Conservation (phyloP, 2,797 vertebrate species). For the Sarcophilus harrisii region DNA sequence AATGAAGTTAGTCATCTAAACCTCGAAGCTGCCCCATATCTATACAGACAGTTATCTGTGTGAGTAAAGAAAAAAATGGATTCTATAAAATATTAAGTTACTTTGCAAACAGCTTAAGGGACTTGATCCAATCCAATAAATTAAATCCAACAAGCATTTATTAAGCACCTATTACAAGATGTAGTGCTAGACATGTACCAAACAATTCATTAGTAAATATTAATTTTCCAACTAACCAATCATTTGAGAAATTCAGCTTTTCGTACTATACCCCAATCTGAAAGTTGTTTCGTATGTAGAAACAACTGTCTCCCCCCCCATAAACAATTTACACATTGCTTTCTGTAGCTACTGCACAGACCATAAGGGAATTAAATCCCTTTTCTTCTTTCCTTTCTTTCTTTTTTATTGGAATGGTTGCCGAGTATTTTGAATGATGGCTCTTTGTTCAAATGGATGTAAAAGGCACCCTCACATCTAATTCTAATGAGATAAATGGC, state of each 20-base stretch:
- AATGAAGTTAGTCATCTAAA: slow-evolving; percentile 26
- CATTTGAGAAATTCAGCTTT: slow-evolving; percentile 24
- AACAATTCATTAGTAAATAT: background rate
- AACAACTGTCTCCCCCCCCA: background rate
- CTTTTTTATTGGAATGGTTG: slow-evolving; percentile 55
- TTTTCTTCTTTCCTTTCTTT: background rate
- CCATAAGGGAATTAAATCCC: slow-evolving; percentile 4
- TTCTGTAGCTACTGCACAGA: background rate
- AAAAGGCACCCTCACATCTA: slow-evolving; percentile 75
- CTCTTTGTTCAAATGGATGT: slow-evolving; percentile 77
- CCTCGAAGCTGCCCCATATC: slow-evolving; percentile 37
- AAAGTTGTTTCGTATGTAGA: slow-evolving; percentile 1
- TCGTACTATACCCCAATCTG: slow-evolving; percentile 9
- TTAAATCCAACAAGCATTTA: background rate
- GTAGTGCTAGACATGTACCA: background rate
- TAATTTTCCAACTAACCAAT: slow-evolving; percentile 15
- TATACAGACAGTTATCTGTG: background rate
- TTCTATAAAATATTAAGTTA: background rate
- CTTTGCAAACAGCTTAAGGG: background rate
- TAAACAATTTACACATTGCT: background rate
- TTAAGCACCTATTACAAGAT: background rate
- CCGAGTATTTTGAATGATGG: slow-evolving; percentile 71
- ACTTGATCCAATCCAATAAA: background rate
- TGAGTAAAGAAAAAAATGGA: background rate
- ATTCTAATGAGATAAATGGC: slow-evolving; percentile 83